A percentile compares a stretch with the other conserved stretches of the same genome.
Conservation (phyloP, 2,888 invertebrate species). For the Crepidodera aurea region DNA sequence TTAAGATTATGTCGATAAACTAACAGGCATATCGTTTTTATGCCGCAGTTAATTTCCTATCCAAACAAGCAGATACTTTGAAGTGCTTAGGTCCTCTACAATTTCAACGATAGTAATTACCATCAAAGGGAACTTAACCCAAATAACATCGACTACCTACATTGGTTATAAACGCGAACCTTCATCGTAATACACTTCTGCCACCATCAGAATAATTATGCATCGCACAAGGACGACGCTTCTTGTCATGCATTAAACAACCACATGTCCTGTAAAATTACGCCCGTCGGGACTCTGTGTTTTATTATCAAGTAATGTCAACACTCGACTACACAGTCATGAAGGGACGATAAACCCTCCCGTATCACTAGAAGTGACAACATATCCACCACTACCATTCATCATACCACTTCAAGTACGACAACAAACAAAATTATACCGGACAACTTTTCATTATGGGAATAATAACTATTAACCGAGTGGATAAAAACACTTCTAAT, state of each 20-base stretch:
- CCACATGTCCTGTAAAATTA: constrained; percentile 39
- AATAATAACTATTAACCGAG: not conserved
- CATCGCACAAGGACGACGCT: constrained; percentile 23
- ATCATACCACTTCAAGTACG: constrained; percentile 41
- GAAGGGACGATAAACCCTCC: constrained; percentile 39
- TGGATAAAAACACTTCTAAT: no score
- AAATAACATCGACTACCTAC: constrained; percentile 5
- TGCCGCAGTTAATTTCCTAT: no score
- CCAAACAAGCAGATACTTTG: not conserved
- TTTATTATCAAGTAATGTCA: constrained; percentile 41
- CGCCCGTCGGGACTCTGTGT: constrained; percentile 33
- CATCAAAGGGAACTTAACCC: not conserved
- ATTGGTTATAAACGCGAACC: constrained; percentile 2
- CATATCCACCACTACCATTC: constrained; percentile 45
- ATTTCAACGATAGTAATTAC: constrained; percentile 7
- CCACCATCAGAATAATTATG: constrained; percentile 21
- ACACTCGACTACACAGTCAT: constrained; percentile 32
- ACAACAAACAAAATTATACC: constrained; percentile 41
- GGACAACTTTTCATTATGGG: not conserved
- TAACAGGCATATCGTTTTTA: no score
- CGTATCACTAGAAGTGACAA: constrained; percentile 46
- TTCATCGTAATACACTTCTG: constrained; percentile 1
- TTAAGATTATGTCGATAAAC: no score
- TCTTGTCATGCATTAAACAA: constrained; percentile 36
- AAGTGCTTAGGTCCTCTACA: not conserved